A percentile compares a stretch with the other conserved stretches of the same genome.
Conservation (phyloP, 2,888 invertebrate species). For the Lycaena phlaeas region DNA sequence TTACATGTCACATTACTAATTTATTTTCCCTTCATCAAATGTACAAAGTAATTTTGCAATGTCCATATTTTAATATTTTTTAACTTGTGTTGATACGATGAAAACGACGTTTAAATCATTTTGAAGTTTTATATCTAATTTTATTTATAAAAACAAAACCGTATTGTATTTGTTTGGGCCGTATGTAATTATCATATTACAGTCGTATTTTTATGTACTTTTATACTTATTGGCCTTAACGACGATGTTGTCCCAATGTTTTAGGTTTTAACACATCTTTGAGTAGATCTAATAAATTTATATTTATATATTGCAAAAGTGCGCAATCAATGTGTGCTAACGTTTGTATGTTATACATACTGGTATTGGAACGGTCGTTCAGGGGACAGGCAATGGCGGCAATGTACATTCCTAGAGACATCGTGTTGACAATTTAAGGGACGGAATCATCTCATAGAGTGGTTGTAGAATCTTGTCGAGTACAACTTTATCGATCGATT, state of each 20-base stretch:
- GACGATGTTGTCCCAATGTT: not conserved
- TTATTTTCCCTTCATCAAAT: conserved; percentile 16
- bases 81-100: conserved; percentile 1
- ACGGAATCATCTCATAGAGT: conserved; percentile 23
- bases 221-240: not conserved
- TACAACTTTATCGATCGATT: conserved; percentile 37
- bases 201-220: not conserved
- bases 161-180: not conserved
- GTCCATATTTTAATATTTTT: conserved; percentile 3
- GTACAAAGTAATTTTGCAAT: conserved; percentile 13
- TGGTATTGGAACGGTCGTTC: not conserved
- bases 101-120: conserved; percentile 4
- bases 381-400: conserved; percentile 18
- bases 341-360: conserved; percentile 9
- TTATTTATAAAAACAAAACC: not conserved
- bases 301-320: not conserved
- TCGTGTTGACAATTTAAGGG: conserved; percentile 22
- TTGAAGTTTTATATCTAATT: not conserved
- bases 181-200: not conserved
- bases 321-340: conserved; percentile 15
- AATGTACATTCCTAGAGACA: conserved; percentile 40
- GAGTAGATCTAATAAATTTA: not conserved
- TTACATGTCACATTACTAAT: conserved; percentile 12
- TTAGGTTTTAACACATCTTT: not conserved
- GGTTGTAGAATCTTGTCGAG: too few relatives aligned